Evolutionary conservation across 1,140 invertebrate genomes (phyloP), one percentile per base, ranked within the genome.

Genomic region (Gryllus bimaculatus): DNA sequence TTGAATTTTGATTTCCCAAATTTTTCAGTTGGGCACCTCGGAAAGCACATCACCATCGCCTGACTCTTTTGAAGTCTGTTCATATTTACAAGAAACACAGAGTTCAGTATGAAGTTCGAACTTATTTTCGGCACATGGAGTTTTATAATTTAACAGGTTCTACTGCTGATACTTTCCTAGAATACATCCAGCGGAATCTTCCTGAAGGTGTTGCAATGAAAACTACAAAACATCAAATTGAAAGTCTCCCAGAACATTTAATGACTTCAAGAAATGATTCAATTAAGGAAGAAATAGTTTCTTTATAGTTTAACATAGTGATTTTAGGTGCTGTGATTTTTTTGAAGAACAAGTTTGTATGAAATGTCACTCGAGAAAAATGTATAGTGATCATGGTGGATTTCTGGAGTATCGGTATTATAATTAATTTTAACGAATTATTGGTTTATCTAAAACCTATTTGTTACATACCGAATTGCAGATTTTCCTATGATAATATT

Each of bases 151-250:
- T 99, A 7, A 99, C 98, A 5, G 96, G 95, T 21, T 98, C 96
- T 10, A 99, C 98, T 26, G 92, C 96, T 76, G 95, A 96, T 81
- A 99, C 98, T 26, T 96, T 95, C 85, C 87, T 99, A 48, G 98
- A 99, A 86, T 99, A 99, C 86, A 92, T 99, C 79, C 91, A 99
- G 85, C 89, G 98, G 82, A 99, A 99, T 90, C 88, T 99, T 81
- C 98, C 98, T 0, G 98, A 99, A 90, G 97, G 98, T 79, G 94
- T 99, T 76, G 94, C 94, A 21, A 91, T 99, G 87, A 98, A 97
- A 90, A 94, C 97, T 8, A 95, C 95, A 15, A 96, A 93, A 89
- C 92, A 94, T 83, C 83, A 80, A 79, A 48, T 82, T 79, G 78
- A 81, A 76, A 77, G 79, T 74, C 79, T 83, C 8, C 75, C 80